Conservation (phyloP, 2,888 invertebrate species). For the Agrochola macilenta region DNA sequence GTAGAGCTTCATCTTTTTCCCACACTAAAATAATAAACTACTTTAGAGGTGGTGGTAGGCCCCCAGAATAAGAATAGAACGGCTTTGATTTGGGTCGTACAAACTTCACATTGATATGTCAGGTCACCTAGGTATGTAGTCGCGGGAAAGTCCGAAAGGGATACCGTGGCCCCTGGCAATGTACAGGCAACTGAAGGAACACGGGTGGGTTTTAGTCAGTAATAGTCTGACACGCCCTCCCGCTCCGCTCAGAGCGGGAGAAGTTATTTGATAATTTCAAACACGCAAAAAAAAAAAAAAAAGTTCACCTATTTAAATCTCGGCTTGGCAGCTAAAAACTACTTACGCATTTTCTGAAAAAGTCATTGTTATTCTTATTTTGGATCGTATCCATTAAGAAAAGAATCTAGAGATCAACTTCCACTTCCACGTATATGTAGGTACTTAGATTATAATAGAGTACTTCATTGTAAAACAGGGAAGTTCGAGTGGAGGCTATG, state of each 20-base stretch:
- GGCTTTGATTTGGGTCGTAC: slow-evolving; percentile 10
- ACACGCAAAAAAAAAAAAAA: too few relatives aligned
- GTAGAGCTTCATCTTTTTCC: too few relatives aligned
- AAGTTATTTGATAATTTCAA: too few relatives aligned
- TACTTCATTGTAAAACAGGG: neutral
- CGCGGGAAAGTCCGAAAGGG: too few relatives aligned
- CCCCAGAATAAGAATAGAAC: slow-evolving; percentile 12
- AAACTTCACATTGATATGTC: too few relatives aligned
- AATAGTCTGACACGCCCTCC: too few relatives aligned
- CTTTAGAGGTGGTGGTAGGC: too few relatives aligned
- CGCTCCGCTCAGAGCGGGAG: too few relatives aligned
- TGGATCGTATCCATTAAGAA: slow-evolving; percentile 7
- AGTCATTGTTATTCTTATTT: slow-evolving; percentile 5
- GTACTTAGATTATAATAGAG: neutral
- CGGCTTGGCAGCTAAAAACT: neutral
- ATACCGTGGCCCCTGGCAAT: too few relatives aligned
- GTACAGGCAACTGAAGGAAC: too few relatives aligned
- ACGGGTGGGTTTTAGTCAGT: too few relatives aligned
- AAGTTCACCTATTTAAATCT: slow-evolving; percentile 15
- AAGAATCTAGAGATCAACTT: neutral
- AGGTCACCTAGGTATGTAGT: neutral
- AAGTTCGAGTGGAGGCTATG: neutral
- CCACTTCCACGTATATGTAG: neutral
- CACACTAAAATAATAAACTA: too few relatives aligned
- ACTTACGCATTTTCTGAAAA: neutral